Conservation (phyloP, 2,888 invertebrate species). For the Agapetus fuscipes region DNA sequence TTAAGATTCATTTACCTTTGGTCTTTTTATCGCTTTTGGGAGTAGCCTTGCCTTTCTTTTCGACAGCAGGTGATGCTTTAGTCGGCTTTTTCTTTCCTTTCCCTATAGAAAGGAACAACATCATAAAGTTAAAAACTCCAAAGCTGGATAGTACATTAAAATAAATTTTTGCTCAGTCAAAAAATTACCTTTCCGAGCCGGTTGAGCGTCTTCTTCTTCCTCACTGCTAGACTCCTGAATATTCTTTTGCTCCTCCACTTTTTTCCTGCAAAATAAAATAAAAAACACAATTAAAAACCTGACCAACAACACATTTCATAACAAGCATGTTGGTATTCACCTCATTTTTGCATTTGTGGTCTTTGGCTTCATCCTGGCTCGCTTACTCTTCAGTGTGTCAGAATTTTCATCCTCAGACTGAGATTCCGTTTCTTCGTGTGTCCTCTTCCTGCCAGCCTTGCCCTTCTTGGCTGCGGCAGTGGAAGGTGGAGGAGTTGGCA, state of each 20-base stretch:
- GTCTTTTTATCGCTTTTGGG: conserved; percentile 21
- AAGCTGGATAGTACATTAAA: too few relatives aligned
- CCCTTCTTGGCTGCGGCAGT: conserved; percentile 34
- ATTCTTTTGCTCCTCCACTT: conserved; percentile 46
- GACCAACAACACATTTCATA: too few relatives aligned
- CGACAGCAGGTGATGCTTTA: conserved; percentile 2
- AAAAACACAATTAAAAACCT: conserved; percentile 1
- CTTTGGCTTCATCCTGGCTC: conserved; percentile 42
- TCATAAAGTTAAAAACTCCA: too few relatives aligned
- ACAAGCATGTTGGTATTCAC: too few relatives aligned
- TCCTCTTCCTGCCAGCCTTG: conserved; percentile 30
- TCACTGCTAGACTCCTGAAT: conserved; percentile 42
- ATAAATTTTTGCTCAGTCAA: background rate
- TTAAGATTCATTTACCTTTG: conserved; percentile 6
- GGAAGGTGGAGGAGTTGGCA: conserved; percentile 28
- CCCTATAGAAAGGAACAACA: conserved; percentile 3
- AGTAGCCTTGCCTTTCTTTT: too few relatives aligned
- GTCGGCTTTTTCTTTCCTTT: conserved; percentile 10
- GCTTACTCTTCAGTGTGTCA: conserved; percentile 36
- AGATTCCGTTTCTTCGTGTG: conserved; percentile 40
- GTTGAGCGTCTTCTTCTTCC: conserved; percentile 28
- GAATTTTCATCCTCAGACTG: conserved; percentile 40
- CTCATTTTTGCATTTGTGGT: conserved; percentile 27
- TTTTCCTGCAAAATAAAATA: conserved; percentile 34
- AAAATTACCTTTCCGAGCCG: conserved; percentile 24